These are phyloP conservation scores for Grus americana DNA, from an alignment of 2,113 vertebrate species.

Conservation along the genomic window DNA sequence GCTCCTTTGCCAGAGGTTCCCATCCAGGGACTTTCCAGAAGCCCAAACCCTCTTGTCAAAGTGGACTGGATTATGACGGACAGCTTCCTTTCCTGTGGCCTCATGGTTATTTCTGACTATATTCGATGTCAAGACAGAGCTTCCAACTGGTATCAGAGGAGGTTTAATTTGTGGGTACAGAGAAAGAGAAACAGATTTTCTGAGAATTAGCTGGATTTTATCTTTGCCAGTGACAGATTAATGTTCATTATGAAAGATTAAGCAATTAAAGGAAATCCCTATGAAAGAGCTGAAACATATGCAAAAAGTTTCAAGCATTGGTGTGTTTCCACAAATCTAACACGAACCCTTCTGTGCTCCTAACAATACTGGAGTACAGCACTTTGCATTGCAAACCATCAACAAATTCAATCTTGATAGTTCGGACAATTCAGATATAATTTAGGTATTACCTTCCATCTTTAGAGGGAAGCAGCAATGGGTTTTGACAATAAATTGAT, in stretches of 20 bases:
- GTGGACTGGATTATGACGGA: accelerated
- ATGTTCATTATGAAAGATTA: slow-evolving; percentile 34
- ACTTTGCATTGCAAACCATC: background rate
- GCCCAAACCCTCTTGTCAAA: background rate
- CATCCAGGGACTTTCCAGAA: background rate
- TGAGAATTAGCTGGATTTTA: slow-evolving; percentile 24
- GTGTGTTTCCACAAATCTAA: background rate
- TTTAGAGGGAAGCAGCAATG: background rate
- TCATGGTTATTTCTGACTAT: background rate
- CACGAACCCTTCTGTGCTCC: background rate
- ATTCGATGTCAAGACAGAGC: background rate
- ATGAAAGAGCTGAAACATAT: background rate
- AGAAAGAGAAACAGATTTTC: slow-evolving; percentile 9
- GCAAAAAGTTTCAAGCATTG: background rate
- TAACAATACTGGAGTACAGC: background rate
- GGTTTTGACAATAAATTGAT: background rate
- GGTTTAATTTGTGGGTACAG: background rate
- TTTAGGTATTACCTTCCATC: background rate
- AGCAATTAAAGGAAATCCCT: background rate
- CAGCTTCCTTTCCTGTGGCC: background rate
- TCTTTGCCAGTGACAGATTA: slow-evolving; percentile 28
- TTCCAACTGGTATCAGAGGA: background rate
- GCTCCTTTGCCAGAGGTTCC: background rate
- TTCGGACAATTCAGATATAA: background rate
- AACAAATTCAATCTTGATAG: background rate